These are phyloP conservation scores for Phoenicopterus ruber DNA, from an alignment of 2,113 vertebrate genomes.

Conservation along the genomic window DNA sequence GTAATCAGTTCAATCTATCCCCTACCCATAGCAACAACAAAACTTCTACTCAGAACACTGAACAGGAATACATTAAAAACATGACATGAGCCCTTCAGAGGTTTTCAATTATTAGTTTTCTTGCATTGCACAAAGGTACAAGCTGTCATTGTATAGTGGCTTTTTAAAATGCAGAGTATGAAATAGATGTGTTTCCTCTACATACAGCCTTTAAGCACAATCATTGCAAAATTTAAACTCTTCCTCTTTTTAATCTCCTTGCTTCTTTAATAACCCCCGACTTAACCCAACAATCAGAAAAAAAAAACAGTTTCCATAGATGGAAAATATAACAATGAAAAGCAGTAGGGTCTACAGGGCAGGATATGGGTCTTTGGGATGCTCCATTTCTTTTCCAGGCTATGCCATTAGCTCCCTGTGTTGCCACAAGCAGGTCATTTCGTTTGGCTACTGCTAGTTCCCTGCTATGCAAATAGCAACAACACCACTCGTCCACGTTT, in stretches of 20 bases:
- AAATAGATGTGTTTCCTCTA: not conserved
- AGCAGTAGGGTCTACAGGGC: not conserved
- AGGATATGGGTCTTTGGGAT: not conserved
- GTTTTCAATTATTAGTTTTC: constrained; percentile 60
- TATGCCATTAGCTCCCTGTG: not conserved
- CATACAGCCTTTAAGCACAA: not conserved
- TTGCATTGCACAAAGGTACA: constrained; percentile 39
- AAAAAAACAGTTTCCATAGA: not conserved
- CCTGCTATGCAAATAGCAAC: not conserved
- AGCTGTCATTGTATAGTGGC: constrained; percentile 10
- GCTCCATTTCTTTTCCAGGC: constrained; percentile 34
- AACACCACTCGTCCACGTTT: not conserved
- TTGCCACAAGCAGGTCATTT: not conserved
- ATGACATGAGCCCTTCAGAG: constrained; percentile 38
- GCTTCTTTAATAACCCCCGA: not conserved
- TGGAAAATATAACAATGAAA: not conserved
- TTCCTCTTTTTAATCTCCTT: not conserved
- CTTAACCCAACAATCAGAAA: not conserved
- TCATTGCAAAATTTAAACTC: not conserved
- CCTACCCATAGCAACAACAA: constrained; percentile 22
- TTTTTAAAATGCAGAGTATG: constrained; percentile 49
- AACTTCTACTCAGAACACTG: constrained; percentile 48
- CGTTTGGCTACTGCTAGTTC: not conserved
- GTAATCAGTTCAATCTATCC: constrained; percentile 48
- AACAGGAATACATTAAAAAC: constrained; percentile 53